phyloP scores from a whole-genome alignment of 2,113 vertebrate genomes.

The Corvus moneduloides region DNA sequence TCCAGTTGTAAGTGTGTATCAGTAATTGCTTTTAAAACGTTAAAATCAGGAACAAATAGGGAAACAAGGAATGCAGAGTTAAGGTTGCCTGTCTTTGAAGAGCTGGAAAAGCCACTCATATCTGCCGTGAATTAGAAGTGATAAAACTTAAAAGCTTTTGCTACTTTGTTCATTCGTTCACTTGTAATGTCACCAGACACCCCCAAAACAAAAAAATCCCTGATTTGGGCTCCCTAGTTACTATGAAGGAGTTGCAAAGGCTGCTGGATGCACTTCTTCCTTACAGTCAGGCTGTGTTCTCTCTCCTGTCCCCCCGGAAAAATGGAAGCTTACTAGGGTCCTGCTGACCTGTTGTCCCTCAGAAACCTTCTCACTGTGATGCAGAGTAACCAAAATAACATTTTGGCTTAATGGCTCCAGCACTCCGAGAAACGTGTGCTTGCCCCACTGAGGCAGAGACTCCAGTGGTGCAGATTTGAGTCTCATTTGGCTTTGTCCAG shows the following conservation, averaged over 20 bases:
- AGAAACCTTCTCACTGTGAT: neutral
- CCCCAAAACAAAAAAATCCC: neutral
- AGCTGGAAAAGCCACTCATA: neutral
- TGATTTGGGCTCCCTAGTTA: neutral
- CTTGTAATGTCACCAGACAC: neutral
- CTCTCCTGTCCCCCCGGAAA: fast-evolving
- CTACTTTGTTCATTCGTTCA: neutral
- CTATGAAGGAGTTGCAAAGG: neutral
- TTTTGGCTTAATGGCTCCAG: neutral
- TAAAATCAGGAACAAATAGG: neutral
- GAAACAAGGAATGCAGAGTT: neutral
- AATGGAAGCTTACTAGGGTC: neutral
- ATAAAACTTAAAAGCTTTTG: neutral
- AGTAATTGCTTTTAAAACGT: neutral
- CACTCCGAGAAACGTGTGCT: fast-evolving
- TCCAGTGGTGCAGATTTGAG: neutral
- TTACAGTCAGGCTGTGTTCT: neutral
- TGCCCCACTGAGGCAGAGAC: neutral
- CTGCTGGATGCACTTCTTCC: neutral
- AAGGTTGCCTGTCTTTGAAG: neutral
- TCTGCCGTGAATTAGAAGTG: neutral
- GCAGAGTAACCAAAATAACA: neutral
- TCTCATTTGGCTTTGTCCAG: neutral
- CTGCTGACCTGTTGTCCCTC: neutral
- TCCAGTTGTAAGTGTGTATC: neutral